phyloP scores from a whole-genome alignment of 2,797 vertebrate species.

The Cirrhinus mrigala region DNA sequence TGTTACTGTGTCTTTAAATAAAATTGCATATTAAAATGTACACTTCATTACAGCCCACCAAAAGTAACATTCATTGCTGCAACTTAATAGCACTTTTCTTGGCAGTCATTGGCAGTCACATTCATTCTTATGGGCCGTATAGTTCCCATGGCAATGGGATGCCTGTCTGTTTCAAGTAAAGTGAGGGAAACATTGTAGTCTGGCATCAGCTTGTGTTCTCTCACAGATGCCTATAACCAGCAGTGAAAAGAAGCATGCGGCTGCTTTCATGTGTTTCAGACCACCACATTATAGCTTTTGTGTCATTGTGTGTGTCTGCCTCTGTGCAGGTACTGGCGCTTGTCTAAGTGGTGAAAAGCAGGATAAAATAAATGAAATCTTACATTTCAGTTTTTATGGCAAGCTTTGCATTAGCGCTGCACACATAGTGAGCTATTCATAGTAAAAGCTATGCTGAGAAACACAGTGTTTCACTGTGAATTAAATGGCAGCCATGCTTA shows the following conservation, averaged over 20 bases:
- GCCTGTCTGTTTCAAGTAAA: conserved; percentile 10
- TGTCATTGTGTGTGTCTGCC: background rate
- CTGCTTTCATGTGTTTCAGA: conserved; percentile 6
- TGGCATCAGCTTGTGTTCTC: conserved; percentile 6
- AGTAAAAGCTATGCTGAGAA: background rate
- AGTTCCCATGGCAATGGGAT: background rate
- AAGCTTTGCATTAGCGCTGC: background rate
- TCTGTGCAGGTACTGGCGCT: background rate
- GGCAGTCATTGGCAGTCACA: background rate
- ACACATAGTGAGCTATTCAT: background rate
- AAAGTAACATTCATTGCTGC: background rate
- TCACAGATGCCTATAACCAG: background rate
- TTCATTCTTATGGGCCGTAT: background rate
- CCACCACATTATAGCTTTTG: background rate
- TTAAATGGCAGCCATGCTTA: background rate
- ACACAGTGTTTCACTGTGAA: background rate
- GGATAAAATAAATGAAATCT: background rate
- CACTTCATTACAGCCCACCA: background rate
- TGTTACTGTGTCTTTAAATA: background rate
- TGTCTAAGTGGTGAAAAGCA: background rate
- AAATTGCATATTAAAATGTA: background rate
- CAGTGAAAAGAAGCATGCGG: background rate
- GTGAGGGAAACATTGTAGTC: background rate
- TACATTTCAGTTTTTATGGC: background rate
- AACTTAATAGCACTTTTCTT: background rate